Percentiles rank a stretch among this genome's conserved stretches.
Evolutionary conservation across 2,797 vertebrate species (phyloP).

Genomic region (Mionectes olivaceus): DNA sequence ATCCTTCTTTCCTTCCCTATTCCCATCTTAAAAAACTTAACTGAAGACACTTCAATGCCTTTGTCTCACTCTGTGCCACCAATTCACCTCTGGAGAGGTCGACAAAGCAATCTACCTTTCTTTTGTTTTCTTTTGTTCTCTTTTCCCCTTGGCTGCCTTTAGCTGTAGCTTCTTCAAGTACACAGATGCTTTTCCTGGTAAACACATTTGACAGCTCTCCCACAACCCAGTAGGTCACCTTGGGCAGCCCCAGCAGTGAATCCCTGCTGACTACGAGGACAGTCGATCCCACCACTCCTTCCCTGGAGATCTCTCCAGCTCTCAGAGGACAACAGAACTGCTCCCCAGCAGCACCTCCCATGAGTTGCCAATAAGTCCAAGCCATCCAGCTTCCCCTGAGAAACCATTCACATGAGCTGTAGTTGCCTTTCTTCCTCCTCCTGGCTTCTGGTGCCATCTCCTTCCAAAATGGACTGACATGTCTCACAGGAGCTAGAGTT

Average conservation of each 20-base stretch:
- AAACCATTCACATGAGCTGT: neutral
- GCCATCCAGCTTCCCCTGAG: neutral
- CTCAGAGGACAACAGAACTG: neutral
- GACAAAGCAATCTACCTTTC: rapidly evolving
- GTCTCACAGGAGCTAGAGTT: neutral
- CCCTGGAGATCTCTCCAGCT: neutral
- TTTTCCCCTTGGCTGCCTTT: neutral
- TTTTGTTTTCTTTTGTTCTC: rapidly evolving
- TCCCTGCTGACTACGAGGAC: rapidly evolving
- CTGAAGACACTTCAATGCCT: neutral
- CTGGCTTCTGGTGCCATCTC: neutral
- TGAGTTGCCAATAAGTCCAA: neutral
- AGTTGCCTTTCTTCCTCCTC: neutral
- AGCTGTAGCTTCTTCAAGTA: rapidly evolving
- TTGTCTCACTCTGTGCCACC: neutral
- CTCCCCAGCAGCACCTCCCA: neutral
- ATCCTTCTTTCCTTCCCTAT: rapidly evolving
- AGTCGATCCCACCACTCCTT: neutral
- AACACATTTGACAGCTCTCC: rapidly evolving
- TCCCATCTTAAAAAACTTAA: neutral
- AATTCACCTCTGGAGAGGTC: neutral
- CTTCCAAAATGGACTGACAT: neutral
- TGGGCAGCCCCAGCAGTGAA: neutral
- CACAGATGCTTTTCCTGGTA: neutral
- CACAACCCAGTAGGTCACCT: neutral